Evolutionary conservation across 2,797 vertebrate species (phyloP), one percentile per base, ranked within the genome.

Genomic region (Orientallactaga sibirica): DNA sequence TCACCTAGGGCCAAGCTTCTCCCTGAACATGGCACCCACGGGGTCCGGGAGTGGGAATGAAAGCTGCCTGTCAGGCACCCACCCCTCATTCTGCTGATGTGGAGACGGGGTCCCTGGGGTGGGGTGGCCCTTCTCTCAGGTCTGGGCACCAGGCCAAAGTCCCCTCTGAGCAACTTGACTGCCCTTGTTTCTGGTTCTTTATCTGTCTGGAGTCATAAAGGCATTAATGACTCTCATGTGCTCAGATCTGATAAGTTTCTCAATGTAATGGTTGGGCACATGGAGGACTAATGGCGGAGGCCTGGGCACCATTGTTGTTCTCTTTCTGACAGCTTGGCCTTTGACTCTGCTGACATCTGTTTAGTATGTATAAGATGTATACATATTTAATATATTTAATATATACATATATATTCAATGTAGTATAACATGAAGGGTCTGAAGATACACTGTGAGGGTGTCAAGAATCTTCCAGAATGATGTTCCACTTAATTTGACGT

Each of bases 21-120:
- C 5, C 55, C 29, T n/a, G 81, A 82, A n/a, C 1, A 19, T 0
- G 1, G 27, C 0, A 10, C 19, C 19, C 9, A 5, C 0, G 1
- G 61, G 22, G 1, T 37, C 75, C 43, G 20, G 25, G 41, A 41
- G 62, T 2, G 12, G 20, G 81, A 43, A 41, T 66, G 24, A 48
- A 74, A 70, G 25, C 22, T 15, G 3, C 27, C 7, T 12, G 27
- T 18, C 41, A 41, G 16, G 12, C 1, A 10, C 25, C 14, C 16
- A 19, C 22, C 43, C 18, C 8, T 66, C 9, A 2, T 20, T 48
- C 52, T 5, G 25, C 52, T 20, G 43, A 18, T 15, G 24, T 62
- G 67, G 55, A 81, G 62, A 20, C 0, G 2, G 71, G 79, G 55
- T 2, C 75, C 4, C 5, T 22, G 22, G 27, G 25, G 25, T 9